Evolutionary conservation across 2,797 vertebrate genomes (phyloP), one percentile per base, ranked within the genome.

Genomic region (Tachyglossus aculeatus): DNA sequence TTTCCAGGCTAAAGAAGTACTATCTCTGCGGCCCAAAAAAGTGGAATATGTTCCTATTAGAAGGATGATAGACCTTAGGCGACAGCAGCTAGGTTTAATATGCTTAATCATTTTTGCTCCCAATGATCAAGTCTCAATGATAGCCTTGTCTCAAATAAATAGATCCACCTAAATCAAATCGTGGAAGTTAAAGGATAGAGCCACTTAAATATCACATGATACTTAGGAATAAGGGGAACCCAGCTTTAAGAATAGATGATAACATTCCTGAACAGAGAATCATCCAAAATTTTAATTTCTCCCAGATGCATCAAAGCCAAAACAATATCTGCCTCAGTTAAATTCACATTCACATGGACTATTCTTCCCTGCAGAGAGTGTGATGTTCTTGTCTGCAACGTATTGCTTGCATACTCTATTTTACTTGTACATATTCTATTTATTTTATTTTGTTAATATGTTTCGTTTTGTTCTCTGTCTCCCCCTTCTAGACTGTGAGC

Each of bases 11-110:
- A 71, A 68, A 44, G 2, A 68, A 52, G 32, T 4, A 21, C 45
- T 68, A 75, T 55, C 36, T 71, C 25, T 64, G 48, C 71, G 52
- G 64, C 63, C 39, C 33, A 22, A 11, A 52, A 76, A 57, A 61
- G 15, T 56, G 27, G 64, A 64, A 57, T 10, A n/a, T 2, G 27
- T 16, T 21, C 47, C 33, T 37, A 36, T 54, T 9, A 1, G 15
- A 73, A 64, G 31, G 78, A 21, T 39, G 51, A 73, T 53, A 57
- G 39, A 66, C 34, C 36, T 4, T 29, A 36, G 31, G n/a, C 45
- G 12, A 25, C 11, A 50, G 31, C 61, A 52, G 25, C n/a, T n/a
- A 34, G 6, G 4, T 29, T 16, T 41, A 52, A 43, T 33, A 44
- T 6, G 19, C 39, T 8, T 16, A 56, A 52, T 16, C 3, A 41